Conservation (phyloP, 2,113 vertebrate species). For the Amazona vittata region DNA sequence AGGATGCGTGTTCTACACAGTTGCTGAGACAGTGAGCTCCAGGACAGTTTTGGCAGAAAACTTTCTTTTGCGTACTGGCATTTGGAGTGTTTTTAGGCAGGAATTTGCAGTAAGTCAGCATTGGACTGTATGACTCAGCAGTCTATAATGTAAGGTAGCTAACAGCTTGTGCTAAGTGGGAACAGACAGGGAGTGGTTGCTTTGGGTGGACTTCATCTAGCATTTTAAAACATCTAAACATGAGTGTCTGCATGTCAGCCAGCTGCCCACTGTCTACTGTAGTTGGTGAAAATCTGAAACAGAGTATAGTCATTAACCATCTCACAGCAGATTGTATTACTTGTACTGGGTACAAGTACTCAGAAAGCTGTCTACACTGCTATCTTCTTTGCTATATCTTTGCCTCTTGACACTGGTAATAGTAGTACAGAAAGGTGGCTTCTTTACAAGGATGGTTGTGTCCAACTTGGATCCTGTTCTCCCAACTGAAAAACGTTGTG, state of each 20-base stretch:
- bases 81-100: background rate
- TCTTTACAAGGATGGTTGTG: background rate
- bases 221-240: constrained; percentile 27
- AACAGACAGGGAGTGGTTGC: background rate
- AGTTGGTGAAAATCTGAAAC: background rate
- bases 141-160: background rate
- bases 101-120: background rate
- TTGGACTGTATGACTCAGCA: constrained; percentile 3
- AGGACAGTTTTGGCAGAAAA: background rate
- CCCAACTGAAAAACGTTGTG: background rate
- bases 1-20: background rate
- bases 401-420: background rate
- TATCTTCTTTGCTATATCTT: background rate
- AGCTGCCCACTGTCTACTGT: background rate
- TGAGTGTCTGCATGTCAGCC: background rate
- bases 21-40: background rate
- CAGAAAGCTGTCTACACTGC: background rate
- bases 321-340: background rate
- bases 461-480: background rate
- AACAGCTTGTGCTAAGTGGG: constrained; percentile 39
- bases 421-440: background rate
- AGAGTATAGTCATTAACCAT: background rate
- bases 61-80: background rate
- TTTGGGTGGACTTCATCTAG: constrained; percentile 5
- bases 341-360: background rate